Conservation (phyloP, 2,888 invertebrate genomes). For the Bibio marci region DNA sequence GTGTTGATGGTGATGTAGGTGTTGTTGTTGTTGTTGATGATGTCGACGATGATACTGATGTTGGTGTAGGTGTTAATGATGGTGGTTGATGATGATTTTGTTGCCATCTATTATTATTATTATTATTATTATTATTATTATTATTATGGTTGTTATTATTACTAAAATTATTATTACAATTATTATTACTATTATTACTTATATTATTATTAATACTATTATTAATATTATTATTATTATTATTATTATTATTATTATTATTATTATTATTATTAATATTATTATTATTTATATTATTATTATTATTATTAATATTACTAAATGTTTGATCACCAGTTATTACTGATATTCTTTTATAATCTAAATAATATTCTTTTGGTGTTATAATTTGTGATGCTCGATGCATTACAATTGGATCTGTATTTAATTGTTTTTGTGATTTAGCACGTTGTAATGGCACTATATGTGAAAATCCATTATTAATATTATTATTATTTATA, state of each 20-base stretch:
- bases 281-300: constrained; percentile 19
- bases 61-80: not conserved
- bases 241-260: too few species aligned
- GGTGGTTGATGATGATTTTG: too few species aligned
- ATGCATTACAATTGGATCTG: constrained; percentile 48
- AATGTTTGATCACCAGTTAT: constrained; percentile 19
- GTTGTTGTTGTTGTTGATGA: constrained; percentile 18
- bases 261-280: constrained; percentile 10
- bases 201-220: too few species aligned
- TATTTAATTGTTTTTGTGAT: constrained; percentile 70
- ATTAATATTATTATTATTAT: too few species aligned
- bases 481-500: constrained; percentile 16
- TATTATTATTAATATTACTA: constrained; percentile 24
- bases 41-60: not conserved
- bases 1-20: constrained; percentile 9
- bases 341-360: constrained; percentile 27
- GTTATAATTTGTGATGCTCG: constrained; percentile 36
- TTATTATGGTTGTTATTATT: too few species aligned
- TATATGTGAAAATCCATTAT: constrained; percentile 36
- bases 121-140: too few species aligned
- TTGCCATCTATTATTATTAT: too few species aligned
- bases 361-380: constrained; percentile 27
- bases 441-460: constrained; percentile 49
- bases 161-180: constrained; percentile 16
- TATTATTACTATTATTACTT: constrained; percentile 23